Evolutionary conservation across 2,888 invertebrate genomes (phyloP), one percentile per base, ranked within the genome.

Genomic region (Hydriomena furcata): DNA sequence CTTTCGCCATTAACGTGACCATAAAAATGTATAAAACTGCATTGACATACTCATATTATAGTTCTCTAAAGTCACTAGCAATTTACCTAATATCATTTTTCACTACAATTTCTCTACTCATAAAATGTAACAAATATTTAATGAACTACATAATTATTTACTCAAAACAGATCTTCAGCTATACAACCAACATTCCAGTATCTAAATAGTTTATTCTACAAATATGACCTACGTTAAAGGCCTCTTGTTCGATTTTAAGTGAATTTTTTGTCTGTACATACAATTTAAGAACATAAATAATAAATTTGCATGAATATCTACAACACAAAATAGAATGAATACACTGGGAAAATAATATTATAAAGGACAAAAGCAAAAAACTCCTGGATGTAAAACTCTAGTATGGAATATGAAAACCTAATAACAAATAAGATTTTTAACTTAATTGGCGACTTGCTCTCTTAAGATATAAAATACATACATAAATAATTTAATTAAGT

Each of bases 11-110:
- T 79, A 82, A 76, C 79, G 69, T 72, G 76, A 76, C 71, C 75
- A 79, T 85, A 85, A 80, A 87, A 84, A 84, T 83, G 83, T 87
- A 87, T 80, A 88, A 88, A 88, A 87, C 71, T 71, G 75, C 66
- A 63, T 64, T 70, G 70, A 72, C 68, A 72, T 50, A 53, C 60
- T 58, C 17, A 17, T 63, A 57, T 42, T 46, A 42, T 48, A 72
- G 71, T 66, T 64, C 64, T 69, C 55, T 65, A 65, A 65, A 66
- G 68, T 71, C 62, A 68, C 75, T 76, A 79, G 70, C 71, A 66
- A 52, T 71, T 73, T 60, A 65, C 56, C 63, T 61, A 68, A 58
- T 60, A 58, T 52, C 54, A 42, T 53, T 56, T 59, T 52, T 56
- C n/a, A 55, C 62, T 60, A 65, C 61, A 62, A 61, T 61, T 60